Evolutionary conservation across 2,888 invertebrate genomes (phyloP), one percentile per base, ranked within the genome.

Genomic region (Lepidocyrtoides sp.): DNA sequence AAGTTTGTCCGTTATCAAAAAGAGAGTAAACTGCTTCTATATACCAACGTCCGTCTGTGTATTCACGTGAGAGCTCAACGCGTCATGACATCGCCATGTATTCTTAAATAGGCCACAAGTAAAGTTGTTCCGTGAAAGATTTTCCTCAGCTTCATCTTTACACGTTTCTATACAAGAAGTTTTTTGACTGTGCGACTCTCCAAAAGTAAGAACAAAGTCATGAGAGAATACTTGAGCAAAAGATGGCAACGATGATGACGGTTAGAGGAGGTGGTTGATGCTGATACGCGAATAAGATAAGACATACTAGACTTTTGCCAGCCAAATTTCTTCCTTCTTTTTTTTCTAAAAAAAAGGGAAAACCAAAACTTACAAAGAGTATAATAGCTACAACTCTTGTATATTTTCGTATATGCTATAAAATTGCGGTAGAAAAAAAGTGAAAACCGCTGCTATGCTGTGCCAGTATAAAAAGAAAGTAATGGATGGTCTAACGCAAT

Each of bases 271-370:
- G 10, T n/a, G 66, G 66, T 66, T 66, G 29, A 66, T 29, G 48
- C 23, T 88, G 88, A 88, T 88, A 79, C 66, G 51, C 23, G 32
- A 66, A 81, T 26, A 88, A 81, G 88, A 88, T 88, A 88, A 88
- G 81, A 41, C 44, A 41, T 2, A 17, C 41, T 23, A 72, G 66
- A 86, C 77, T 86, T 85, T 75, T 86, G 86, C 86, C 86, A 86
- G 44, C 57, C n/a, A n/a, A n/a, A 82, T 36, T 41, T 41, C n/a
- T n/a, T n/a, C n/a, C n/a, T n/a, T 36, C 69, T 10, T 32, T 44
- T 44, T 8, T 44, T 44, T 8, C 2, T 12, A 54, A n/a, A n/a
- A 1, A 7, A 17, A 54, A 7, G 14, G 7, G 54, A 12, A 60
- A 26, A 51, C 51, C 51, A n/a, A 51, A 51, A 51, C 44, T 44